Evolutionary conservation across 2,888 invertebrate species (phyloP).

Genomic region (Chaitophorus viminalis): DNA sequence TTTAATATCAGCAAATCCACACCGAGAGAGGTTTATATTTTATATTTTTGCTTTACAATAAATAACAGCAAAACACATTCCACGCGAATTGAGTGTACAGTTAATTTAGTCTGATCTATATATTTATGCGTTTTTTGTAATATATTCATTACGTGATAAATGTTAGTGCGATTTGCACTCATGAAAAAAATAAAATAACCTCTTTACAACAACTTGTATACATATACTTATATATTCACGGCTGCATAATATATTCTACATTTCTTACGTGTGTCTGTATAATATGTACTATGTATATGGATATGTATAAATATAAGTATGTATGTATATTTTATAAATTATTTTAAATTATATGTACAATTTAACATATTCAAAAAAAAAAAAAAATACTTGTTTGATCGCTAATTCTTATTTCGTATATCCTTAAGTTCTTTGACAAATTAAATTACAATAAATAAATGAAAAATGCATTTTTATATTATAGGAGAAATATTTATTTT

Average conservation of each 20-base stretch:
- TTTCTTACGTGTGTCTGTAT: not conserved
- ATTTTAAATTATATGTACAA: not conserved
- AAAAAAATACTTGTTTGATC: slow-evolving; percentile 1
- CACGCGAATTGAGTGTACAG: slow-evolving; percentile 19
- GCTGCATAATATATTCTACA: slow-evolving; percentile 20
- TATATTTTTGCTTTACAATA: not conserved
- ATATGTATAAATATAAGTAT: not conserved
- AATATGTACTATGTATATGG: too few species aligned
- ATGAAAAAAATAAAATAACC: slow-evolving; percentile 10
- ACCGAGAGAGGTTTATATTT: not conserved
- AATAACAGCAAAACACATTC: slow-evolving; percentile 32
- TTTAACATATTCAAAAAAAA: slow-evolving; percentile 10
- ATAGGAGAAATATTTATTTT: not conserved
- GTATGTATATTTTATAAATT: not conserved
- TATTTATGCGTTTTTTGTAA: slow-evolving; percentile 47
- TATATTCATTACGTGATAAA: slow-evolving; percentile 45
- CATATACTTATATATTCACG: not conserved
- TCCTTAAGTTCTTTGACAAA: slow-evolving; percentile 23
- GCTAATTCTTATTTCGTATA: slow-evolving; percentile 22
- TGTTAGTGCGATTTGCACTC: slow-evolving; percentile 17
- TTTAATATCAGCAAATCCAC: not conserved
- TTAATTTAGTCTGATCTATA: slow-evolving; percentile 55
- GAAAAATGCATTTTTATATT: not conserved
- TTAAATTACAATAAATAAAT: not conserved
- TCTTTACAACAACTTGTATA: slow-evolving; percentile 26